Base-by-base conservation (phyloP, 2,113 vertebrate species). In the Hippoglossus stenolepis region DNA sequence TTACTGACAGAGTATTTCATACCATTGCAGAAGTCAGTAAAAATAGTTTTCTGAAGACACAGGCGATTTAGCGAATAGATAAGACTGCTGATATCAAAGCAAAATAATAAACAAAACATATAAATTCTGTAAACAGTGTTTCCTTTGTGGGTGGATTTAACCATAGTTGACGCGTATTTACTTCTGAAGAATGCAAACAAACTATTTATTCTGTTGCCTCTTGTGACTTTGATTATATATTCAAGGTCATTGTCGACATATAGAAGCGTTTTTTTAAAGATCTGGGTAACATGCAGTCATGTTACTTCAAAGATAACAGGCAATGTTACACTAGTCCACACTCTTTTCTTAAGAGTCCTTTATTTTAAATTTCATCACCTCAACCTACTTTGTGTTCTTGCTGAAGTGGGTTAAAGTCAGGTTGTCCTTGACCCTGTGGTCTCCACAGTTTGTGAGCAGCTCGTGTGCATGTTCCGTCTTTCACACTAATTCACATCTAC, bases 351-450 rank as follows among this genome's bases (percentile, higher is more conserved):
- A 1, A 54, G 20, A n/a, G 51, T 54, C 51, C 6, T 54, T 12
- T 45, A 45, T 45, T 45, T 45, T 45, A 45, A 38, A 9, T 38
- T 38, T 38, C 35, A 10, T 38, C 35, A 38, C 35, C 9, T 38
- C 35, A 2, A 38, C 35, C 35, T 9, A 10, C 35, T 38, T 38
- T 38, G 35, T 38, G 35, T 38, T 38, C 35, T 38, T 8, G 35
- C 35, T 38, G 7, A 38, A 38, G 35, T 38, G 9, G 35, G 35
- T 38, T 38, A 91, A 82, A 20, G 17, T 53, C 84, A 58, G 67
- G 82, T 65, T 93, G 94, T 92, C 96, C 96, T 97, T 97, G 96
- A 97, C 96, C 96, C 94, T 86, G 87, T 91, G 94, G 94, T 94
- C 94, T 92, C 92, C 83, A 92, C 94, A 92, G 83, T 95, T 95